Base-by-base conservation (phyloP, 1,140 invertebrate genomes). In the Riptortus pedestris region DNA sequence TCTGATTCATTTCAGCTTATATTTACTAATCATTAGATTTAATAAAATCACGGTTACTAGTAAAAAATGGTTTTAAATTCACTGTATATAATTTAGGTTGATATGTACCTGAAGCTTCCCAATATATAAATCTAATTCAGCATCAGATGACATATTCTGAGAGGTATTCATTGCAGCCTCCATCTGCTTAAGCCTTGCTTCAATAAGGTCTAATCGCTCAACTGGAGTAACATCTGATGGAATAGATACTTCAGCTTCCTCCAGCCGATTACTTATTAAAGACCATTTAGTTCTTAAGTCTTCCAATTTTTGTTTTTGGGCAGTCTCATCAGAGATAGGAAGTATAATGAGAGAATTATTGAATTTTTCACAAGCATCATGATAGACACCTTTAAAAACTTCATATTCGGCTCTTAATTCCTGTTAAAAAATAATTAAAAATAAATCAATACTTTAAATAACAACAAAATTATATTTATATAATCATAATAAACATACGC, bases 371-470 rank as follows among this genome's bases (percentile, higher is more conserved):
- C 80, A 80, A 0, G 84, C 82, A 70, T 91, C 86, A 60, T 84
- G 84, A 59, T 82, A 79, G 27, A 89, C 79, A 58, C 84, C 85
- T 68, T 88, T 90, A 70, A 91, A 82, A n/a, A 90, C 82, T 77
- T 91, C 89, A 69, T 88, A 87, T 69, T 91, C 87, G 0, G 88
- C 89, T 74, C 90, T 91, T 43, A 93, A 73, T 76, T 91, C 89
- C 83, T 85, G 68, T 12, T 71, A 72, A 59, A 55, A 58, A 26
- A 28, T 29, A 11, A 62, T 24, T 28, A 65, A 52, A 65, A 60
- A 24, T 43, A 66, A 64, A 64, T 68, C 66, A 55, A 55, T 66
- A 65, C 63, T 64, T 18, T 67, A 31, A 18, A n/a, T 33, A 31
- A 59, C 27, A 2, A 16, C 14, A 31, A 31, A 4, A 11, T 33